Percentiles rank a stretch among this genome's conserved stretches.
phyloP scores from a whole-genome alignment of 92 coral and sea anemone species.

The Galaxea fascicularis region DNA sequence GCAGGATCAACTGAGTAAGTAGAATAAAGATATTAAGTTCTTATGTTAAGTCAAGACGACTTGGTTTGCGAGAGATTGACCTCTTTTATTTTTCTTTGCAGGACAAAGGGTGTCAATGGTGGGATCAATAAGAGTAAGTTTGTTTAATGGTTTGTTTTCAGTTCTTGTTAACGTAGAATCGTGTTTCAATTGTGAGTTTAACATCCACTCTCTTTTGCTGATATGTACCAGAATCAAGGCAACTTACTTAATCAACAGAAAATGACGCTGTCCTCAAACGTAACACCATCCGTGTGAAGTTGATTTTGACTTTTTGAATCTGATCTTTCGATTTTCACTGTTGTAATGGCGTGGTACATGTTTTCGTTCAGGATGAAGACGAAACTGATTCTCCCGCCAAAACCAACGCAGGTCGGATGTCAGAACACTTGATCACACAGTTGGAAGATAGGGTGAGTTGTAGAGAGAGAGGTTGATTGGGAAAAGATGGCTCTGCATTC shows the following conservation, averaged over 20 bases:
- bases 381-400: constrained; percentile 80
- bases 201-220: background rate
- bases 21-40: background rate
- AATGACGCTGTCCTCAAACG: background rate
- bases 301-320: background rate
- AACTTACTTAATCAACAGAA: no score
- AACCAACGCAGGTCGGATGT: constrained; percentile 39
- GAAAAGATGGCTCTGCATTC: background rate
- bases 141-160: background rate
- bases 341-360: background rate
- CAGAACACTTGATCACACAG: constrained; percentile 8
- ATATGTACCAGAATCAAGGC: background rate
- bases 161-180: background rate
- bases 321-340: background rate
- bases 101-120: constrained; percentile 82
- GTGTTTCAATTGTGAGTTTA: background rate
- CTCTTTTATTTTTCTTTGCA: constrained; percentile 10
- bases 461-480: no score
- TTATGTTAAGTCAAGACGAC: no score
- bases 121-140: constrained; percentile 78
- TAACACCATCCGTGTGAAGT: background rate
- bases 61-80: background rate
- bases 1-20: constrained; percentile 51
- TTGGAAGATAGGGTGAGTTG: constrained; percentile 41
- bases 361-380: constrained; percentile 85